phyloP scores from a whole-genome alignment of 2,888 invertebrate genomes.

The Antheraea assamensis region DNA sequence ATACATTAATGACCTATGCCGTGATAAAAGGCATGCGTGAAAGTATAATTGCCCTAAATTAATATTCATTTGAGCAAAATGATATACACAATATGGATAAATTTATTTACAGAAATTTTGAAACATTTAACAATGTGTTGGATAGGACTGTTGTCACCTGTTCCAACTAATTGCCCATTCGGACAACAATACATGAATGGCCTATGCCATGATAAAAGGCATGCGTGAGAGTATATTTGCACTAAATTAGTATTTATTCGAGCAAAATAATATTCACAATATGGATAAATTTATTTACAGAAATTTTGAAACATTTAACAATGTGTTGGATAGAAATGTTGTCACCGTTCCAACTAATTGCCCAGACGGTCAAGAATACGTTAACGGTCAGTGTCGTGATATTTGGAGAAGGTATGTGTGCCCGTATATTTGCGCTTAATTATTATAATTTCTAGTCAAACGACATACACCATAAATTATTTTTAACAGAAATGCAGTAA shows the following conservation, averaged over 20 bases:
- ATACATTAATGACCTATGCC: slow-evolving; percentile 38
- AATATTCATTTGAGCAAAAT: no score
- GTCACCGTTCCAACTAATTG: slow-evolving; percentile 44
- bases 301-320: no score
- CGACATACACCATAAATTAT: no score
- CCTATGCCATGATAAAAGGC: slow-evolving; percentile 32
- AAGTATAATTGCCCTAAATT: no score
- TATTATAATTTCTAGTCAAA: no score
- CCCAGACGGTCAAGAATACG: slow-evolving; percentile 35
- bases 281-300: no score
- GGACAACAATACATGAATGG: slow-evolving; percentile 41
- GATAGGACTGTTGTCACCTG: slow-evolving; percentile 37
- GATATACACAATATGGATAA: no score
- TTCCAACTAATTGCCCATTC: slow-evolving; percentile 41
- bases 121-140: background rate
- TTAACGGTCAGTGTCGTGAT: slow-evolving; percentile 39
- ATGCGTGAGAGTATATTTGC: background rate
- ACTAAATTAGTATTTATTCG: no score
- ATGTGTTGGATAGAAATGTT: slow-evolving; percentile 30
- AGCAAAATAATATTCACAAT: no score
- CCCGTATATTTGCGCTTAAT: no score
- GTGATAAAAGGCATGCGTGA: slow-evolving; percentile 25
- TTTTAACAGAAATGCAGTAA: no score
- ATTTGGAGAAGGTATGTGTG: slow-evolving; percentile 27
- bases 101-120: no score